Evolutionary conservation across 2,888 invertebrate species (phyloP), one percentile per base, ranked within the genome.

Genomic region (Neria commutata): DNA sequence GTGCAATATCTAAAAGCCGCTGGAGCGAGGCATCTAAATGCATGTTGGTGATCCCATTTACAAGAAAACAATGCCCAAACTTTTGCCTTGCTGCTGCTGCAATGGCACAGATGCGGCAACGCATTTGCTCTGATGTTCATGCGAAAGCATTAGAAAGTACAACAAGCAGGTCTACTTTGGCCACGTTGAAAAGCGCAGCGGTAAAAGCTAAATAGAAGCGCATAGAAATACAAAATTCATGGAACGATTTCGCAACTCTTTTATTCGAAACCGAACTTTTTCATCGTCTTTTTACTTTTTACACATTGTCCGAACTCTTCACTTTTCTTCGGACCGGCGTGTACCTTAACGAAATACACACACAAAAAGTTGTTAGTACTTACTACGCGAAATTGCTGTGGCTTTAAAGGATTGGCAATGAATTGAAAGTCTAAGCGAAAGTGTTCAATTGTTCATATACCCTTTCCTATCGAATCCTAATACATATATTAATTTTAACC

Each of bases 11-110:
- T n/a, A 29, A 29, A 29, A 29, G 11, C 6, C 5, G 11, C 6
- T 5, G 11, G 11, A 29, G 29, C 11, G 11, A 42, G 21, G 47
- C n/a, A 24, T 40, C 37, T 55, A 55, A n/a, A 55, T 55, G 48
- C 48, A 55, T 55, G 54, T 55, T 48, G 54, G 54, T 55, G 54
- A 47, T 48, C 48, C 54, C 54, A 55, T 55, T 55, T 55, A 55
- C 54, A 48, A 48, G 54, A 40, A 55, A 55, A 55, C 54, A 48
- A 55, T 48, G 47, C 24, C 48, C 14, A 14, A 47, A 72, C 72
- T 72, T 68, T 71, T 21, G 21, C 14, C 8, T 17, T 42, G 6
- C 26, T 16, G 11, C 16, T 26, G 29, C 25, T 26, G 37, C 37
- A 37, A 6, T 14, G n/a, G n/a, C 8, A 37, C 6, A 37, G 11